Base-by-base conservation (phyloP, 2,797 vertebrate species). In the Eospalax fontanierii region DNA sequence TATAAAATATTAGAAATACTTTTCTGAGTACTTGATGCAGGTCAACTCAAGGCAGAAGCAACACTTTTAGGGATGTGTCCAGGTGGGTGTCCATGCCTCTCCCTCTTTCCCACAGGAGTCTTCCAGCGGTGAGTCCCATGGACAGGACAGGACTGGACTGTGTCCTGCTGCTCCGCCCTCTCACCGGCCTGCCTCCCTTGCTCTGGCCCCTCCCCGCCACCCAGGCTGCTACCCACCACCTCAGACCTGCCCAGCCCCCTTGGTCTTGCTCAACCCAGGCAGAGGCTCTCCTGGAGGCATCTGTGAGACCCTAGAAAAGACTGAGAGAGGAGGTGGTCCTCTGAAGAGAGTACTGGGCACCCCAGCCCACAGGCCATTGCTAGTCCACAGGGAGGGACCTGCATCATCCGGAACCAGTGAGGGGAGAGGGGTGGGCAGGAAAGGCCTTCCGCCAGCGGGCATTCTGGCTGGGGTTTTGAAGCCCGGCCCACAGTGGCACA, bases 91-190 rank as follows among this genome's bases (percentile, higher is more conserved):
- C 87, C 16, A 38, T 33, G 14, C n/a, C 19, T 59, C 22, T 91
- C 7, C 43, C 6, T 89, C 76, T 73, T 94, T 30, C 63, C 57
- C 35, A 54, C 61, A 97, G 97, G 96, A 97, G 16, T 75, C 87
- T 46, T 40, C 92, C 4, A 65, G 81, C 88, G 97, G 97, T 97
- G 97, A 97, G 97, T 78, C 0, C 0, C 2, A 9, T 35, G 21
- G 26, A 79, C 50, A 54, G 50, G 50, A 54, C 50, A 9, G 10
- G 83, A 80, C 50, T 78, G 81, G 71, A 93, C 57, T 89, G 35
- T 14, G 2, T 26, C 33, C 4, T 21, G 12, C 74, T 35, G 18
- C 19, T 22, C 57, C 33, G 4, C 89, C 28, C 14, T 22, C 1
- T 18, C 54, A 24, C 43, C 78, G 11, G 16, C 76, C 18, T 75